Conservation (phyloP, 37 sponge, comb jelly and placozoan species). For the Axinella damicornis region DNA sequence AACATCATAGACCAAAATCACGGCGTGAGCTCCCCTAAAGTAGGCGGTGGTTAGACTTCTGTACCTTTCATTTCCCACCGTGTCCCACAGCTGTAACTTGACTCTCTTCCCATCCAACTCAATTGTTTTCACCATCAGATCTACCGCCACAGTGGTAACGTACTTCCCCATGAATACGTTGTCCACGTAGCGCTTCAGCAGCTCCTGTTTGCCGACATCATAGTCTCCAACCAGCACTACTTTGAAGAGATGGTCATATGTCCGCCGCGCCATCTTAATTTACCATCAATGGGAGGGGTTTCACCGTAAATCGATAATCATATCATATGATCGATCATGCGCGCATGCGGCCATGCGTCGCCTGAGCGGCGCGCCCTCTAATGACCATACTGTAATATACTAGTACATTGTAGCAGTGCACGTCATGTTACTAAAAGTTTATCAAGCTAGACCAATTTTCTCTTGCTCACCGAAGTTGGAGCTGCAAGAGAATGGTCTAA, state of each 20-base stretch:
- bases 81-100: slow-evolving; percentile 16
- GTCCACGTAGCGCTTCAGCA: slow-evolving; percentile 6
- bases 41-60: slow-evolving; percentile 5
- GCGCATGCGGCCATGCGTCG: too few species aligned
- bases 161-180: background rate
- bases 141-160: slow-evolving; percentile 3
- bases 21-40: slow-evolving; percentile 14
- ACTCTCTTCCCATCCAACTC: slow-evolving; percentile 2
- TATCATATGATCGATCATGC: too few species aligned
- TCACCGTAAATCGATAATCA: too few species aligned
- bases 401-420: too few species aligned
- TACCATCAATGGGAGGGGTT: too few species aligned
- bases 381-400: too few species aligned
- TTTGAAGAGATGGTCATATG: slow-evolving; percentile 9
- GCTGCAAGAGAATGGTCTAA: too few species aligned
- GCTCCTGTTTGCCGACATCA: slow-evolving; percentile 18
- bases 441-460: too few species aligned
- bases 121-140: background rate
- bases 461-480: too few species aligned
- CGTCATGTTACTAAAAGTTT: too few species aligned
- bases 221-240: slow-evolving; percentile 6
- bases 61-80: slow-evolving; percentile 8
- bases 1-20: slow-evolving; percentile 8
- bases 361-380: too few species aligned
- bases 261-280: too few species aligned